Conservation (phyloP, 2,888 invertebrate genomes). For the Furcula furcula region DNA sequence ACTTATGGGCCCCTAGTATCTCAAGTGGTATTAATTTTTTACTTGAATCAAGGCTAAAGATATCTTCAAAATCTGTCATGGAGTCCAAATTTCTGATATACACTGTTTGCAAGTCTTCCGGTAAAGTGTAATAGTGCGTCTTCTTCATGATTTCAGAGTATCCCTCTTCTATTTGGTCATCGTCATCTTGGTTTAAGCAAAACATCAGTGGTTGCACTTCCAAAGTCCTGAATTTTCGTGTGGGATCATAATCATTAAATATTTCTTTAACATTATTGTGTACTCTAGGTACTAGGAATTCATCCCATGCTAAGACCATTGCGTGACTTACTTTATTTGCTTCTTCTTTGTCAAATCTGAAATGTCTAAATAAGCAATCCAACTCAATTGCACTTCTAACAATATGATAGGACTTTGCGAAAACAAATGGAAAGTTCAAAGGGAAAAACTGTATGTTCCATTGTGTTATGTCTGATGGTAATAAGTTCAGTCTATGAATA, state of each 20-base stretch:
- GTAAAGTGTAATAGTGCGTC: slow-evolving; percentile 65
- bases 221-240: slow-evolving; percentile 54
- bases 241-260: slow-evolving; percentile 75
- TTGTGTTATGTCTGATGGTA: slow-evolving; percentile 71
- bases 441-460: slow-evolving; percentile 83
- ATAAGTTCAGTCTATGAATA: slow-evolving; percentile 64
- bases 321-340: slow-evolving; percentile 75
- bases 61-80: slow-evolving; percentile 67
- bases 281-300: slow-evolving; percentile 83
- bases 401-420: slow-evolving; percentile 71
- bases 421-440: slow-evolving; percentile 84
- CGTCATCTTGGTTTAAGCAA: slow-evolving; percentile 72
- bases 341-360: slow-evolving; percentile 74
- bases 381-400: slow-evolving; percentile 80
- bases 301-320: slow-evolving; percentile 83
- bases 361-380: slow-evolving; percentile 85
- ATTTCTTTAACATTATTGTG: slow-evolving; percentile 79
- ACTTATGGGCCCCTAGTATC: slow-evolving; percentile 66
- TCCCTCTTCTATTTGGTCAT: slow-evolving; percentile 65
- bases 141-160: slow-evolving; percentile 71
- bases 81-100: slow-evolving; percentile 68
- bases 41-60: slow-evolving; percentile 52
- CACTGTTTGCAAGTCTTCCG: slow-evolving; percentile 48
- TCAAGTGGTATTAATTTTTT: slow-evolving; percentile 56
- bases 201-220: slow-evolving; percentile 58